These are phyloP conservation scores for Argynnis bischoffii DNA, from an alignment of 2,888 invertebrate genomes.

Conservation along the genomic window DNA sequence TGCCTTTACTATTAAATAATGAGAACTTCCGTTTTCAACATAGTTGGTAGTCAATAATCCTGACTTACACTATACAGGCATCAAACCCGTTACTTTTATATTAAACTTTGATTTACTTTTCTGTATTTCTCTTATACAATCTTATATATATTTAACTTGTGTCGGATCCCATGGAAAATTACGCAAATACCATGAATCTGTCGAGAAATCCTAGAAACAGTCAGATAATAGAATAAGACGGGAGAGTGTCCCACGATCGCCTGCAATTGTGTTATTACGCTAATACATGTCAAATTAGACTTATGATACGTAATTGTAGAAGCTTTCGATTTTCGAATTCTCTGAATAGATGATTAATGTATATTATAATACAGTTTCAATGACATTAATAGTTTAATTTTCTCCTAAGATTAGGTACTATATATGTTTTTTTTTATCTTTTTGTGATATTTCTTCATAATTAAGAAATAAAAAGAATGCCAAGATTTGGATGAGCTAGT, in stretches of 20 bases:
- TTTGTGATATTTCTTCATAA: too few relatives aligned
- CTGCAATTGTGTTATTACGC: slow-evolving; percentile 33
- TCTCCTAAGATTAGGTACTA: slow-evolving; percentile 15
- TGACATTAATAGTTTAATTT: slow-evolving; percentile 10
- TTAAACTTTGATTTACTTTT: neutral
- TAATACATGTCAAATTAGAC: slow-evolving; percentile 38
- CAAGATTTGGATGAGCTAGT: too few relatives aligned
- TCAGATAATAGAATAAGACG: slow-evolving; percentile 65
- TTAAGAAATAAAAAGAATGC: too few relatives aligned
- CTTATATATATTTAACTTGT: slow-evolving; percentile 2
- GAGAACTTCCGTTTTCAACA: too few relatives aligned
- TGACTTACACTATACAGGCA: too few relatives aligned
- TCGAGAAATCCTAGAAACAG: slow-evolving; percentile 51
- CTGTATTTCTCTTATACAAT: neutral
- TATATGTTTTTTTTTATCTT: too few relatives aligned
- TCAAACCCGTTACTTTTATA: neutral
- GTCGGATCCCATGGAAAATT: slow-evolving; percentile 33
- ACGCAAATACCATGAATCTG: slow-evolving; percentile 27
- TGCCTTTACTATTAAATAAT: too few relatives aligned
- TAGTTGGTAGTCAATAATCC: too few relatives aligned
- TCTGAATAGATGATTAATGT: neutral
- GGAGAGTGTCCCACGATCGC: slow-evolving; percentile 54
- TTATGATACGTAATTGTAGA: slow-evolving; percentile 20
- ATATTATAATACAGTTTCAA: too few relatives aligned
- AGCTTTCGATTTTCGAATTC: slow-evolving; percentile 30